These are phyloP conservation scores for Erannis defoliaria DNA, from an alignment of 2,888 invertebrate genomes.

Conservation along the genomic window DNA sequence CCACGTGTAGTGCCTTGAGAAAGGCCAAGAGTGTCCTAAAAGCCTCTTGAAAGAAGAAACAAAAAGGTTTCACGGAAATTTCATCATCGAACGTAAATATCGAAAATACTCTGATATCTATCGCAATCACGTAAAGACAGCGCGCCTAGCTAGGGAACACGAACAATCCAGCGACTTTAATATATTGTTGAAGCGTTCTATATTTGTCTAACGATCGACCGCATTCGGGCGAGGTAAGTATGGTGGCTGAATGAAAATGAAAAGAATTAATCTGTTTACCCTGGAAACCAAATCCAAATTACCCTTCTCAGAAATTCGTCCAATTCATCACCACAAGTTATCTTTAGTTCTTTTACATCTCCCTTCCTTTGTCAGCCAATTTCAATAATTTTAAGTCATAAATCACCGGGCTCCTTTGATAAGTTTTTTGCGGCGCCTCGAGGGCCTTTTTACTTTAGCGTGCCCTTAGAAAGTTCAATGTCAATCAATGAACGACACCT, in stretches of 20 bases:
- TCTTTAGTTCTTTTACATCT: slow-evolving; percentile 28
- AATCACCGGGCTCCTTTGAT: slow-evolving; percentile 32
- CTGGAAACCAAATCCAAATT: slow-evolving; percentile 19
- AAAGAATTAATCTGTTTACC: slow-evolving; percentile 13
- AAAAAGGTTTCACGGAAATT: not conserved
- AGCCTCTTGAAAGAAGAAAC: not conserved
- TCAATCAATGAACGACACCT: slow-evolving; percentile 30
- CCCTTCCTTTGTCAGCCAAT: slow-evolving; percentile 25
- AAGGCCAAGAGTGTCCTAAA: not conserved
- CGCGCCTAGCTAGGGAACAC: not conserved
- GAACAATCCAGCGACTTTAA: slow-evolving; percentile 12
- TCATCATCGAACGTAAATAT: not conserved
- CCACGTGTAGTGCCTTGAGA: not conserved
- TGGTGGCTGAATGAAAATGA: slow-evolving; percentile 18
- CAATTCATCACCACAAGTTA: slow-evolving; percentile 28
- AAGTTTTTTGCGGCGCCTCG: slow-evolving; percentile 25
- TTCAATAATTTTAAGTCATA: slow-evolving; percentile 32
- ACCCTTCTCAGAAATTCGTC: slow-evolving; percentile 21
- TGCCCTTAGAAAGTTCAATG: slow-evolving; percentile 38
- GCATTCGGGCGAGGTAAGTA: slow-evolving; percentile 6
- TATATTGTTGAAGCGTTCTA: slow-evolving; percentile 16
- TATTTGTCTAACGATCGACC: slow-evolving; percentile 14
- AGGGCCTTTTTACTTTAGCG: slow-evolving; percentile 29
- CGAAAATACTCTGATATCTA: not conserved
- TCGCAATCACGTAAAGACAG: slow-evolving; percentile 5